A percentile compares a stretch with the other conserved stretches of the same genome.
These are phyloP conservation scores for Scolopax bukidnonensis DNA, from an alignment of 2,797 vertebrate species.

Conservation along the genomic window DNA sequence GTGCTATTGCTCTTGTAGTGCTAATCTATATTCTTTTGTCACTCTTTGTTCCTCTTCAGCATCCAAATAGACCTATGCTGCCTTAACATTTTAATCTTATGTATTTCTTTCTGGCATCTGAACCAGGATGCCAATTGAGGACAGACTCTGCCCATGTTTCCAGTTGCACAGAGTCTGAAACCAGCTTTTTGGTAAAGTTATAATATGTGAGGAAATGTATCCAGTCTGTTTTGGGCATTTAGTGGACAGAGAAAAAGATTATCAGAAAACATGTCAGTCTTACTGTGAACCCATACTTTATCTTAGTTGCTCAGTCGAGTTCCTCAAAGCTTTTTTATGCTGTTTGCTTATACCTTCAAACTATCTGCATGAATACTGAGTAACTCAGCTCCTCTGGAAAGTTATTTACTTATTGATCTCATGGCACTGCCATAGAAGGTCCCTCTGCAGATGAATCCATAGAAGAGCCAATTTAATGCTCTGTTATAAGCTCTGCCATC, in stretches of 20 bases:
- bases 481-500: not conserved
- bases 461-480: not conserved
- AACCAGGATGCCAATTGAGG: not conserved
- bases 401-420: not conserved
- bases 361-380: not conserved
- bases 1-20: not conserved
- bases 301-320: not conserved
- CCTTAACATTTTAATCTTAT: not conserved
- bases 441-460: not conserved
- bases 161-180: not conserved
- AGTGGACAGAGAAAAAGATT: not conserved
- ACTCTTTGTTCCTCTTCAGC: not conserved
- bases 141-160: not conserved
- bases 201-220: not conserved
- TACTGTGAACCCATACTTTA: not conserved
- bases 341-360: not conserved
- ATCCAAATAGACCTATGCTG: not conserved
- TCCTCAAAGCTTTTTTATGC: not conserved
- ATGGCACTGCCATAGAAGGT: not conserved
- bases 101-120: not conserved
- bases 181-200: not conserved
- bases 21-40: not conserved
- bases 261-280: not conserved
- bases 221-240: not conserved
- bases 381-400: not conserved